Evolutionary conservation across 1,140 invertebrate species (phyloP).

Genomic region (Geopemphigus sp.): DNA sequence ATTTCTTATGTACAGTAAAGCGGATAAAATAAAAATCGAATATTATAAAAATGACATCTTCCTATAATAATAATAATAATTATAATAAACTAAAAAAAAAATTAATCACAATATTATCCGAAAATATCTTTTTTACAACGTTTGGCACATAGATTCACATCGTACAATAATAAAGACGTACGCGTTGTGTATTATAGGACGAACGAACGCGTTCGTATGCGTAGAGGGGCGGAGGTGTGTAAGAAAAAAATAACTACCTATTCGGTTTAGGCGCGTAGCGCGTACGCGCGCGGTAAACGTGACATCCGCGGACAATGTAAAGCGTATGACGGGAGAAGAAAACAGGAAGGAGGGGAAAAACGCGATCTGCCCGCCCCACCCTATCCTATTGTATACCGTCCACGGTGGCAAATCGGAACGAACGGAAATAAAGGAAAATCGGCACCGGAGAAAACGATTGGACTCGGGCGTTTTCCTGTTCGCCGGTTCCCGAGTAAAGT

Average conservation of each 20-base stretch:
- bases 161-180: not conserved
- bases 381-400: too few relatives aligned
- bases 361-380: too few relatives aligned
- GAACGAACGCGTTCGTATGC: not conserved
- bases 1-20: not conserved
- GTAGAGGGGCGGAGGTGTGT: too few relatives aligned
- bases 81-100: not conserved
- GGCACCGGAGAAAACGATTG: too few relatives aligned
- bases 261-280: not conserved
- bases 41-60: not conserved
- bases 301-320: not conserved
- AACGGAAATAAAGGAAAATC: too few relatives aligned
- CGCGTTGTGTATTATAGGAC: not conserved
- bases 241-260: not conserved
- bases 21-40: not conserved
- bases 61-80: not conserved
- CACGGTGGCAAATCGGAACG: too few relatives aligned
- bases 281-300: too few relatives aligned
- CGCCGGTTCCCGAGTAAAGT: too few relatives aligned
- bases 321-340: not conserved
- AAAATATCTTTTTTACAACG: constrained; percentile 9
- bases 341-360: not conserved
- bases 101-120: not conserved
- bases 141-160: constrained; percentile 49
- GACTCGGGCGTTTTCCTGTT: too few relatives aligned